Percentiles rank a stretch among this genome's conserved stretches.
Evolutionary conservation across 2,797 vertebrate species (phyloP).

Genomic region (Tamandua tetradactyla): DNA sequence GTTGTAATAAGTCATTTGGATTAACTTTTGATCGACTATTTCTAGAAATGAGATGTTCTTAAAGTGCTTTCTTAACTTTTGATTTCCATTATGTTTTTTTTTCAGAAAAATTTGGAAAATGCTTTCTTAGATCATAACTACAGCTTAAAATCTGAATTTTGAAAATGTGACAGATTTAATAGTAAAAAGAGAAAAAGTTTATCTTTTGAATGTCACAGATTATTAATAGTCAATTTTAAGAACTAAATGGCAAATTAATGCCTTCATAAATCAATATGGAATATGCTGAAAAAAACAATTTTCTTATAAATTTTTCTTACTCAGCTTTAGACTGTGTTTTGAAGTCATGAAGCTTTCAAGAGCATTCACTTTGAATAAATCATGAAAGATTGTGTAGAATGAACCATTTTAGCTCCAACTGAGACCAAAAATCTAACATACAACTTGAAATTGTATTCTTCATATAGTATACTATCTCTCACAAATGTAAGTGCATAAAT

Average conservation of each 20-base stretch:
- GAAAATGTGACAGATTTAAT: slow-evolving; percentile 44
- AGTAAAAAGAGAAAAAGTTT: slow-evolving; percentile 43
- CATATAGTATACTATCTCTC: background rate
- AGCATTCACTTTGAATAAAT: slow-evolving; percentile 28
- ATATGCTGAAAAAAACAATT: slow-evolving; percentile 54
- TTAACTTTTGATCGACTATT: slow-evolving; percentile 8
- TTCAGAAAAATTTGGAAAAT: slow-evolving; percentile 32
- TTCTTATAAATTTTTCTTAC: slow-evolving; percentile 62
- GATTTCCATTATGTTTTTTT: background rate
- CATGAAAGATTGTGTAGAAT: background rate
- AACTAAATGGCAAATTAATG: slow-evolving; percentile 82
- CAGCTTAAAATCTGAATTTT: slow-evolving; percentile 56
- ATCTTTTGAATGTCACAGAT: slow-evolving; percentile 74
- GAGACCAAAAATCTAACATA: background rate
- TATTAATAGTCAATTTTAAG: slow-evolving; percentile 82
- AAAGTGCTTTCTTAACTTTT: background rate
- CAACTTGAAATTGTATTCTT: background rate
- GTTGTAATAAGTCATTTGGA: slow-evolving; percentile 34
- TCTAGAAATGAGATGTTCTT: slow-evolving; percentile 3
- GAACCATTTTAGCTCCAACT: background rate
- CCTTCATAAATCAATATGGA: slow-evolving; percentile 81
- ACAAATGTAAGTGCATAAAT: background rate
- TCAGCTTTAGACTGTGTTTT: slow-evolving; percentile 37
- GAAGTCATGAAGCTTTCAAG: slow-evolving; percentile 55
- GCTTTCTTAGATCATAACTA: background rate